Conservation (phyloP, 2,888 invertebrate genomes). For the Harmothoe impar region DNA sequence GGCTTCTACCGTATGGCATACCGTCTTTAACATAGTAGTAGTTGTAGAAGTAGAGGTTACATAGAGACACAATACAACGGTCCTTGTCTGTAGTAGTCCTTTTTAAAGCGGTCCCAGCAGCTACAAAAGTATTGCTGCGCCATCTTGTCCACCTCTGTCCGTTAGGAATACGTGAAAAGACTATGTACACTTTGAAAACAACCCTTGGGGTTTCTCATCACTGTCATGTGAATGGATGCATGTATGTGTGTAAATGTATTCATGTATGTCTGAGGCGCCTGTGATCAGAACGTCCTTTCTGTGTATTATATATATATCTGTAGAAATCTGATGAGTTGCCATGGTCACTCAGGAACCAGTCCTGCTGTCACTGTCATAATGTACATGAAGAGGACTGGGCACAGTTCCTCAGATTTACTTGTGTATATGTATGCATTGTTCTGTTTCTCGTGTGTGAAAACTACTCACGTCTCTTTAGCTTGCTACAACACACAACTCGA, state of each 20-base stretch:
- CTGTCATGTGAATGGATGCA: constrained; percentile 44
- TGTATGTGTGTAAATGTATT: background rate
- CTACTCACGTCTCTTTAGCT: too few relatives aligned
- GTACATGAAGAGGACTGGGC: constrained; percentile 26
- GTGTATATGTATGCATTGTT: background rate
- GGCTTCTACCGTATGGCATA: constrained; percentile 25
- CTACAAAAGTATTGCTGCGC: too few relatives aligned
- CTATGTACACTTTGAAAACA: constrained; percentile 40
- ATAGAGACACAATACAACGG: background rate
- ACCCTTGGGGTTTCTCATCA: background rate
- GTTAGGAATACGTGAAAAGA: constrained; percentile 10
- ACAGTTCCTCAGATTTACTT: background rate
- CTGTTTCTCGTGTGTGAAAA: too few relatives aligned
- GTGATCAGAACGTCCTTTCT: background rate
- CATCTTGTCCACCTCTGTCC: too few relatives aligned
- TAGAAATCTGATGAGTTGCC: background rate
- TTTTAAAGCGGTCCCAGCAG: too few relatives aligned
- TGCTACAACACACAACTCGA: too few relatives aligned
- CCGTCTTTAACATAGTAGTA: background rate
- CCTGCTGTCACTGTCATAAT: constrained; percentile 15
- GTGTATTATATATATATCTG: background rate
- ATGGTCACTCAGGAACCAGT: constrained; percentile 39
- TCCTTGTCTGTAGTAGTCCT: background rate
- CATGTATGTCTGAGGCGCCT: background rate
- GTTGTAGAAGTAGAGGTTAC: background rate